A percentile compares a stretch with the other conserved stretches of the same genome.
Conservation (phyloP, 2,113 vertebrate genomes). For the Amblyopsis rosae region DNA sequence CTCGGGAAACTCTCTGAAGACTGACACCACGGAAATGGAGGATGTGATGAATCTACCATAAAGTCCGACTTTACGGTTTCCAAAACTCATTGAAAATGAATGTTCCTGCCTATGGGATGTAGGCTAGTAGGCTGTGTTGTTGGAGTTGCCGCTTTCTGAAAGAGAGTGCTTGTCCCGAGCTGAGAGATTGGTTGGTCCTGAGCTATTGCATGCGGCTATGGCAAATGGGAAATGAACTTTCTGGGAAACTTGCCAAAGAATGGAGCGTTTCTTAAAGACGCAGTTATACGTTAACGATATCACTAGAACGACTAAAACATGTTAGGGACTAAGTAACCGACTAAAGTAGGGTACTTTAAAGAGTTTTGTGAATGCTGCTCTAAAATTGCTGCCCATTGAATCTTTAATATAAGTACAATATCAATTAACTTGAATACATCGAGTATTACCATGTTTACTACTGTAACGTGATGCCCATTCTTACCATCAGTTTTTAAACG, state of each 20-base stretch:
- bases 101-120: conserved; percentile 6
- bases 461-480: too few relatives aligned
- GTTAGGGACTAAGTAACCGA: too few relatives aligned
- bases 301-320: too few relatives aligned
- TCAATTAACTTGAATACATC: too few relatives aligned
- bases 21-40: conserved; percentile 2
- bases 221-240: conserved; percentile 69
- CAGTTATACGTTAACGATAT: background rate
- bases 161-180: conserved; percentile 43
- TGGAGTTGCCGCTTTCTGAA: conserved; percentile 22
- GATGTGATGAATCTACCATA: conserved; percentile 18
- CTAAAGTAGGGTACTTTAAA: too few relatives aligned
- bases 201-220: conserved; percentile 63
- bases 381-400: too few relatives aligned
- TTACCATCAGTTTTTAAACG: too few relatives aligned
- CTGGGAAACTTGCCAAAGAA: conserved; percentile 57
- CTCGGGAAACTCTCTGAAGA: background rate
- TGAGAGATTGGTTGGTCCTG: background rate
- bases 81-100: conserved; percentile 1
- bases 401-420: too few relatives aligned
- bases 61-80: conserved; percentile 13
- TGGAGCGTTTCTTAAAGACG: conserved; percentile 62
- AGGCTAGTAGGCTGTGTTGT: conserved; percentile 16
- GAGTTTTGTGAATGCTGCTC: too few relatives aligned
- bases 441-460: too few relatives aligned